Evolutionary conservation across 1,140 invertebrate genomes (phyloP).

Genomic region (Melipona quadrifasciata): DNA sequence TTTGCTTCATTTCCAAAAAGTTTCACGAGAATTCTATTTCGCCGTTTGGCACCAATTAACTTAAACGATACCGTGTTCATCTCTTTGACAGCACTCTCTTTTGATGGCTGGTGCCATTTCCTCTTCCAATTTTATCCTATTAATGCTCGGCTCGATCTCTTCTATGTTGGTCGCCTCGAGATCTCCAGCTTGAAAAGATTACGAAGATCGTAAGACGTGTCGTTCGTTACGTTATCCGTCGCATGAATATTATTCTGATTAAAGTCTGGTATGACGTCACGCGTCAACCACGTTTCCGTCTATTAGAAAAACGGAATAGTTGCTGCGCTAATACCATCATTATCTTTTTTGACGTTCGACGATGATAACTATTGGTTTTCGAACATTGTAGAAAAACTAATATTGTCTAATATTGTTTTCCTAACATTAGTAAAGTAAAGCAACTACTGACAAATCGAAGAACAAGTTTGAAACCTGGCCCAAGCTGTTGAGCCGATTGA

Average conservation of each 20-base stretch:
- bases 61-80: conserved; percentile 41
- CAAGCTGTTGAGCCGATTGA: no score
- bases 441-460: conserved; percentile 73
- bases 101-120: conserved; percentile 60
- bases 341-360: no score
- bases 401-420: no score
- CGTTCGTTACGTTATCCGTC: conserved; percentile 24
- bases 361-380: no score
- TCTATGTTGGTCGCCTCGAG: conserved; percentile 42
- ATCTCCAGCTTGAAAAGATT: conserved; percentile 69
- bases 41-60: conserved; percentile 63
- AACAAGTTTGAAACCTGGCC: conserved; percentile 12
- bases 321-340: background rate
- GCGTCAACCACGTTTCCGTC: background rate
- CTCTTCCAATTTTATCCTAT: conserved; percentile 69
- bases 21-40: conserved; percentile 57
- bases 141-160: conserved; percentile 67
- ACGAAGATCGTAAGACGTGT: conserved; percentile 52
- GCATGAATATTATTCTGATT: conserved; percentile 43
- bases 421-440: conserved; percentile 55
- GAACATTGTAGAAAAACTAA: no score
- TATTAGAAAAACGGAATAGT: background rate
- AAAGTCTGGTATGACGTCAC: background rate
- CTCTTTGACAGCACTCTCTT: conserved; percentile 48
- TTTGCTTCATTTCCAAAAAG: conserved; percentile 37